Conservation (phyloP, 2,888 invertebrate species). For the Pimpla rufipes region DNA sequence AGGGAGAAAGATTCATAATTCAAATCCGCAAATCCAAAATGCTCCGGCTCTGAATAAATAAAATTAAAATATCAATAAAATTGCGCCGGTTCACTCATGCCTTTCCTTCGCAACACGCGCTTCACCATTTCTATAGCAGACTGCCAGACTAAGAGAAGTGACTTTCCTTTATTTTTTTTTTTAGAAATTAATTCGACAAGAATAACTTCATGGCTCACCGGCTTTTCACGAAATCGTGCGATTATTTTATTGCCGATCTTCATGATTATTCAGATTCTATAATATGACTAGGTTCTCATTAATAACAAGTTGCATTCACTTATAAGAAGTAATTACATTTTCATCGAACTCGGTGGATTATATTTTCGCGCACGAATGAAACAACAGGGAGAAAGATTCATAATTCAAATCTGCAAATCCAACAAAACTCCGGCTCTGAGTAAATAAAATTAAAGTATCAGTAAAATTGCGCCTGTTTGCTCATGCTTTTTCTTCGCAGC, state of each 20-base stretch:
- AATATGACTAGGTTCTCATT: not conserved
- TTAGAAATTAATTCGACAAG: no score
- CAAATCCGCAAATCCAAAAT: no score
- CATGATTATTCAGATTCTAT: not conserved
- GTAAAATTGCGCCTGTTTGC: not conserved
- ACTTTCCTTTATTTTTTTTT: not conserved
- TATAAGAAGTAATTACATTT: no score
- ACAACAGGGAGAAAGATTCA: no score
- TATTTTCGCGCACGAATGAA: no score
- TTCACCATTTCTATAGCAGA: constrained; percentile 7
- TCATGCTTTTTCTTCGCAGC: constrained; percentile 4
- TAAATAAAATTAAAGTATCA: no score
- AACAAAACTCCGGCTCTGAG: no score
- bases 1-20: no score
- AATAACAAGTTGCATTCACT: not conserved
- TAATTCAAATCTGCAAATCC: no score
- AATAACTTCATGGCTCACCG: not conserved
- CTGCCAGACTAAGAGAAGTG: not conserved
- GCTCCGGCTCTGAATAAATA: no score
- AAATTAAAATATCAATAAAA: no score
- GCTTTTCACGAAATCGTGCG: not conserved
- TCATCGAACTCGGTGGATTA: no score
- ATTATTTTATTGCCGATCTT: not conserved
- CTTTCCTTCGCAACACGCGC: not conserved
- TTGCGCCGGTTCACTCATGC: not conserved